A percentile compares a stretch with the other conserved stretches of the same genome.
Conservation (phyloP, 2,113 vertebrate species). For the Raja brachyura region DNA sequence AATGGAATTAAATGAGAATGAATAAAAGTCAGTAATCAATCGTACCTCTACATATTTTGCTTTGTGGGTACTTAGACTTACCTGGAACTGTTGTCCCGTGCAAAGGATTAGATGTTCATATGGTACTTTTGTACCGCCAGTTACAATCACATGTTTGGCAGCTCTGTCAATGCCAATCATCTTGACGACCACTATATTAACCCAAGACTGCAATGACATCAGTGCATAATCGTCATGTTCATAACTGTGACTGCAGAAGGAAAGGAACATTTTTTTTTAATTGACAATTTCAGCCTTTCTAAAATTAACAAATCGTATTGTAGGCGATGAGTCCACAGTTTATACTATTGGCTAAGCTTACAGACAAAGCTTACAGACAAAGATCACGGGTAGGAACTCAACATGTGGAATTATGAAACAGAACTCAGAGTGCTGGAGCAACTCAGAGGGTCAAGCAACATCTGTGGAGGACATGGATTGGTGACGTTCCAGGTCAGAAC, state of each 20-base stretch:
- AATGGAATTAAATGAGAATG: neutral
- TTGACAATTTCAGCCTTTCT: constrained; percentile 42
- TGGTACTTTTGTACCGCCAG: constrained; percentile 53
- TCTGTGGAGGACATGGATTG: too few species aligned
- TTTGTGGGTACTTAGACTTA: constrained; percentile 46
- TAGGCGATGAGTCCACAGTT: constrained; percentile 41
- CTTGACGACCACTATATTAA: constrained; percentile 70
- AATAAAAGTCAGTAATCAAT: neutral
- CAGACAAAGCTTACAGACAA: neutral
- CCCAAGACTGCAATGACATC: constrained; percentile 71
- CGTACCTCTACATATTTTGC: neutral
- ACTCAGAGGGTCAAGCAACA: too few species aligned
- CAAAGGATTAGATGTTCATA: constrained; percentile 87
- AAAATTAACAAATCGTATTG: constrained; percentile 64
- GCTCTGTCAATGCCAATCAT: constrained; percentile 76
- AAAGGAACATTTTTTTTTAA: constrained; percentile 46
- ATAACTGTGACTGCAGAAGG: constrained; percentile 73
- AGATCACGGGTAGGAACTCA: too few species aligned
- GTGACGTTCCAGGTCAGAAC: too few species aligned
- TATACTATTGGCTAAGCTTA: constrained; percentile 44
- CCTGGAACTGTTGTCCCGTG: constrained; percentile 81
- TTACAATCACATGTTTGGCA: constrained; percentile 68
- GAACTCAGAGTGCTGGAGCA: too few species aligned
- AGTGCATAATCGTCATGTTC: constrained; percentile 65
- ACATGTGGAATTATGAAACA: too few species aligned